A percentile compares a stretch with the other conserved stretches of the same genome.
Conservation (phyloP, 2,888 invertebrate species). For the Lasioglossum calceatum region DNA sequence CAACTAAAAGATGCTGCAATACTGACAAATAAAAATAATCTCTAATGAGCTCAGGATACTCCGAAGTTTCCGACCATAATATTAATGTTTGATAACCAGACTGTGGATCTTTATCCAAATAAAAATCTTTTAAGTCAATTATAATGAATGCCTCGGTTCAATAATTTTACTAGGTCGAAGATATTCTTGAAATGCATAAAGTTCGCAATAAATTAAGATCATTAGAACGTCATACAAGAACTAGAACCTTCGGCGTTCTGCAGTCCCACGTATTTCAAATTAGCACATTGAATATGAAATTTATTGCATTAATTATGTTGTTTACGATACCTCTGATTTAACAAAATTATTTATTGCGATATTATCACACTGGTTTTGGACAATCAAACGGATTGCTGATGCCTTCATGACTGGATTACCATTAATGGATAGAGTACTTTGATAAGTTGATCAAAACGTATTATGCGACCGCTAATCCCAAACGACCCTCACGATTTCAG, state of each 20-base stretch:
- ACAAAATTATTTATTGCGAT: slow-evolving; percentile 1
- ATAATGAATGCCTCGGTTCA: too few species aligned
- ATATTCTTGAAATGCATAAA: not conserved
- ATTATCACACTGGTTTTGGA: not conserved
- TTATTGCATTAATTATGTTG: not conserved
- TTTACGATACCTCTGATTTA: slow-evolving; percentile 1
- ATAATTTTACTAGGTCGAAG: too few species aligned
- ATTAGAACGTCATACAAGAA: not conserved
- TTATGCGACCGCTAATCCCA: not conserved
- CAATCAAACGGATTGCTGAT: not conserved
- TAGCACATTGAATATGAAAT: slow-evolving; percentile 5
- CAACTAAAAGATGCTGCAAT: not conserved
- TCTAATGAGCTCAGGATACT: not conserved
- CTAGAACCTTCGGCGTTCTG: not conserved
- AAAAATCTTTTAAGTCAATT: too few species aligned
- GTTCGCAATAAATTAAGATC: not conserved
- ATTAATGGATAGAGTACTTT: not conserved
- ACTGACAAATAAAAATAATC: not conserved
- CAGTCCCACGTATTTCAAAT: slow-evolving; percentile 1
- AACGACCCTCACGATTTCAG: not conserved
- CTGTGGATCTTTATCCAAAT: too few species aligned
- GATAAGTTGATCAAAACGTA: not conserved
- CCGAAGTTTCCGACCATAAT: not conserved
- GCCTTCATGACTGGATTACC: not conserved
- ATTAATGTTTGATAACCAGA: too few species aligned